phyloP scores from a whole-genome alignment of 2,888 invertebrate genomes.

The Erannis defoliaria region DNA sequence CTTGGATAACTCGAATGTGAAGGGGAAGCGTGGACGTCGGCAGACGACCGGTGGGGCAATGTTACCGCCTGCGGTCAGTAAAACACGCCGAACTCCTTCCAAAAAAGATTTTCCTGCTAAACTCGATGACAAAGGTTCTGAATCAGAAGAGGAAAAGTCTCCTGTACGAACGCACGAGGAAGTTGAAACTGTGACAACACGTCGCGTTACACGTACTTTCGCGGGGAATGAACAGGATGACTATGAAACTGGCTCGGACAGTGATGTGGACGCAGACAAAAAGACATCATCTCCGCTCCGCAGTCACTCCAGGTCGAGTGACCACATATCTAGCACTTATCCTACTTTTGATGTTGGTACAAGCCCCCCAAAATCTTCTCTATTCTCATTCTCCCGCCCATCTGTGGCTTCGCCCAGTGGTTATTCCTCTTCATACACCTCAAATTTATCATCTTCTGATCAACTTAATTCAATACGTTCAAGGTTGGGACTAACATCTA shows the following conservation, averaged over 20 bases:
- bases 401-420: conserved; percentile 65
- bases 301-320: conserved; percentile 75
- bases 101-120: conserved; percentile 78
- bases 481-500: conserved; percentile 83
- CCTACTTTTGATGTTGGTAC: conserved; percentile 66
- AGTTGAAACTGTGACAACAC: conserved; percentile 83
- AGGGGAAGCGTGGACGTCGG: conserved; percentile 77
- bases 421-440: conserved; percentile 60
- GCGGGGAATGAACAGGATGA: conserved; percentile 84
- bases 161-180: conserved; percentile 78
- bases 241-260: conserved; percentile 90
- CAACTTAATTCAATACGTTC: conserved; percentile 87
- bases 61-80: conserved; percentile 78
- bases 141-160: conserved; percentile 77
- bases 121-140: conserved; percentile 77
- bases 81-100: conserved; percentile 69
- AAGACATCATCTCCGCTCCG: conserved; percentile 71
- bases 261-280: conserved; percentile 87
- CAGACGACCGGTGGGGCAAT: conserved; percentile 78
- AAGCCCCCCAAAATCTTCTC: conserved; percentile 71
- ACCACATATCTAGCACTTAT: conserved; percentile 76
- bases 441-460: conserved; percentile 76
- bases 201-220: conserved; percentile 81
- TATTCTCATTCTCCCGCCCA: conserved; percentile 79
- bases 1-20: conserved; percentile 76